phyloP scores from a whole-genome alignment of 2,888 invertebrate genomes.

The Trachelus iudaicus region DNA sequence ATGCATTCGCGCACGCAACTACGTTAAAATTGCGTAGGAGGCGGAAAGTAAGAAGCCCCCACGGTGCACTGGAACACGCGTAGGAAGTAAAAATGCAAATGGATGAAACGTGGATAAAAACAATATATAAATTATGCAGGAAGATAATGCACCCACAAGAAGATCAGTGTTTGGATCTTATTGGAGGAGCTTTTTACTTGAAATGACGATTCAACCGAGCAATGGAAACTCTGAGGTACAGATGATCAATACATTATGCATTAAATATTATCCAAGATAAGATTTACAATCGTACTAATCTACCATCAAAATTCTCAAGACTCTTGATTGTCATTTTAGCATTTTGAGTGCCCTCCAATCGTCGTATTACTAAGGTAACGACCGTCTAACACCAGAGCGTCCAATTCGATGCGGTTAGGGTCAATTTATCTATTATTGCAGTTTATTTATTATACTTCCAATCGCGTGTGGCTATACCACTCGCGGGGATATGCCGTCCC shows the following conservation, averaged over 20 bases:
- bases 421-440: constrained; percentile 62
- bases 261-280: not conserved
- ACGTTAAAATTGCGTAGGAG: not conserved
- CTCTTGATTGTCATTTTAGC: not conserved
- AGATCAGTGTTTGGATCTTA: not conserved
- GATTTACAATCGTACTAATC: not conserved
- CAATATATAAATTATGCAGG: not conserved
- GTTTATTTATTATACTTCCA: constrained; percentile 57
- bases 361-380: constrained; percentile 27
- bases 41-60: not conserved
- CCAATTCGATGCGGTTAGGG: constrained; percentile 58
- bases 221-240: not conserved
- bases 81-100: not conserved
- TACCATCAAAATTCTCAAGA: not conserved
- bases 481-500: constrained; percentile 16
- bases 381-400: constrained; percentile 52
- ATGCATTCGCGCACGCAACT: not conserved
- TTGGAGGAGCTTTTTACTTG: not conserved
- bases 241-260: not conserved
- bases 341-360: not conserved
- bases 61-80: not conserved
- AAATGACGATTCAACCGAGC: not conserved
- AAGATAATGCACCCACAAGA: not conserved
- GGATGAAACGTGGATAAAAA: not conserved
- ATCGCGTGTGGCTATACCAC: constrained; percentile 1